Percentiles rank a stretch among this genome's conserved stretches.
phyloP scores from a whole-genome alignment of 2,113 vertebrate genomes.

The Aramus guarauna region DNA sequence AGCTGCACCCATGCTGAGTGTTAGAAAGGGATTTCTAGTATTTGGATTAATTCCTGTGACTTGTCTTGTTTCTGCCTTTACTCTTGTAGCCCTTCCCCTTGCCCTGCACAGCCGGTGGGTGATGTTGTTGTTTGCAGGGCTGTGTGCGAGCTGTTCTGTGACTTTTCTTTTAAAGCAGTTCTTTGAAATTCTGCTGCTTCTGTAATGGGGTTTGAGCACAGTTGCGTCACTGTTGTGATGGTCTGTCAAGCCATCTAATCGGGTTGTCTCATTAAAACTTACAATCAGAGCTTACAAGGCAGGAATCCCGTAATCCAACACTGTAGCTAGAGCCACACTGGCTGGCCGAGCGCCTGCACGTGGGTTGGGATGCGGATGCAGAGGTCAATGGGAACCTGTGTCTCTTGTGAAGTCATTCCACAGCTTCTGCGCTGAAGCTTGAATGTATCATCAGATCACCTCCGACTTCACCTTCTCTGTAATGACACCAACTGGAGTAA shows the following conservation, averaged over 20 bases:
- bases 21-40: neutral
- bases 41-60: neutral
- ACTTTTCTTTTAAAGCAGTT: conserved; percentile 43
- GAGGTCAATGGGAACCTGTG: accelerated
- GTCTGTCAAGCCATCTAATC: conserved; percentile 54
- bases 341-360: neutral
- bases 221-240: conserved; percentile 57
- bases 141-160: conserved; percentile 29
- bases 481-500: neutral
- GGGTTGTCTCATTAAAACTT: conserved; percentile 56
- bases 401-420: neutral
- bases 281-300: neutral
- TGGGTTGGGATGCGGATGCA: neutral
- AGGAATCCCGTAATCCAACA: conserved; percentile 18
- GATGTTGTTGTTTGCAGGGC: conserved; percentile 53
- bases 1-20: neutral
- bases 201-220: neutral
- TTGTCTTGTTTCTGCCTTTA: neutral
- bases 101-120: conserved; percentile 2
- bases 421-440: neutral
- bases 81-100: neutral
- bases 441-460: neutral
- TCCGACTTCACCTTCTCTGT: neutral
- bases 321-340: neutral
- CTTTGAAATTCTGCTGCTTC: conserved; percentile 55